Evolutionary conservation across 2,888 invertebrate genomes (phyloP), one percentile per base, ranked within the genome.

Genomic region (Drosophila formosana): DNA sequence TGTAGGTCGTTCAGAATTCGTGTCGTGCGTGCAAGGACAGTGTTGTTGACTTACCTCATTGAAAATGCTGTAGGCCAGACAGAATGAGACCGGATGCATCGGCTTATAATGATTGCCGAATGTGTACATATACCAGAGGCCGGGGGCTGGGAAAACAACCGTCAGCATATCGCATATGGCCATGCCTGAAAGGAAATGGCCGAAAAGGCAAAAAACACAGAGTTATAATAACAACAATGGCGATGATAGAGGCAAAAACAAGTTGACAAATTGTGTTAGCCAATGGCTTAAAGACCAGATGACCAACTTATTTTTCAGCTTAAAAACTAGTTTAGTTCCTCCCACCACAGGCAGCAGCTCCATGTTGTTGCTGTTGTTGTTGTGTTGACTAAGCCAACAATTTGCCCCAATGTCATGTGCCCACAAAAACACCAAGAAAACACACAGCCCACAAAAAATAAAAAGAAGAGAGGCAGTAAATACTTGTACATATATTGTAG

Each of bases 81-180:
- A 98, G 68, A 96, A 95, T 73, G 94, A 94, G 5, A 95, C 94
- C 3, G 96, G 97, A 89, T 94, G 95, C 85, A 96, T 93, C 6
- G 96, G 96, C 89, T 97, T 96, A 92, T 96, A 95, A 91, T 97
- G 97, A 92, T 97, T 96, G 28, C 97, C 97, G 80, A 97, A 95
- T 0, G 97, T 97, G 93, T 97, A 98, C 95, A 97, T 97, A 91
- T 98, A 97, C 92, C 98, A 95, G 51, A 98, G 95, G 95, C 97
- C 97, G 0, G 98, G 98, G 0, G 97, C 96, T 0, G 98, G 97
- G 90, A 97, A 96, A 57, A 97, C 94, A 89, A 98, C 95, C 0
- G 98, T 98, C 91, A 98, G 95, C 95, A 98, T 96, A 93, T 98
- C 98, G 81, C 97, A 97, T 4, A 98, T 94, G 0, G 98, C 98